These are phyloP conservation scores for Trichoplax adhaerens DNA, from an alignment of 37 sponge, comb jelly and placozoan genomes.

Conservation along the genomic window DNA sequence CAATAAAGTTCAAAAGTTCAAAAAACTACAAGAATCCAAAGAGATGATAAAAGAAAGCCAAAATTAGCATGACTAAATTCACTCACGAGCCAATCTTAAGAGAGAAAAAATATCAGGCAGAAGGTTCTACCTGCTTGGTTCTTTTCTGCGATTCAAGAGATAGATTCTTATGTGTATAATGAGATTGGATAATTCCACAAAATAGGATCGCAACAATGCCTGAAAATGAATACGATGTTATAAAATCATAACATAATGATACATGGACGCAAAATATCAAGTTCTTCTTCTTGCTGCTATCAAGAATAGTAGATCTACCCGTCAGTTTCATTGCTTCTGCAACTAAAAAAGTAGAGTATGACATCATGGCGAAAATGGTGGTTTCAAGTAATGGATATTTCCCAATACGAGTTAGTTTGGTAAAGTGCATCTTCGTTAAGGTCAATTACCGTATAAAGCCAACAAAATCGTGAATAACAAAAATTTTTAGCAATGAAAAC, in stretches of 20 bases:
- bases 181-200: constrained; percentile 88
- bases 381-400: constrained; percentile 82
- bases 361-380: constrained; percentile 67
- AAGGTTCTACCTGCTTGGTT: constrained; percentile 44
- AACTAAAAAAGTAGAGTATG: constrained; percentile 68
- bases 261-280: too few species aligned
- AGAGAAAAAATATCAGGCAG: background rate
- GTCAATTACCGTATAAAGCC: too few species aligned
- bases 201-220: constrained; percentile 95
- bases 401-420: constrained; percentile 67
- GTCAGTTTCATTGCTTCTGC: constrained; percentile 68
- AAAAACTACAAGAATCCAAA: too few species aligned
- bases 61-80: too few species aligned
- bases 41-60: too few species aligned
- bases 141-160: constrained; percentile 48
- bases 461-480: too few species aligned
- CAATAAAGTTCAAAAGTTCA: constrained; percentile 78
- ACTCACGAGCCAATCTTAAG: too few species aligned
- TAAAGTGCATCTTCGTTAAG: constrained; percentile 15
- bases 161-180: constrained; percentile 90
- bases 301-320: constrained; percentile 19
- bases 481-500: background rate
- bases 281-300: too few species aligned
- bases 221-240: background rate
- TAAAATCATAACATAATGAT: too few species aligned